Evolutionary conservation across 2,888 invertebrate genomes (phyloP), one percentile per base, ranked within the genome.

Genomic region (Argyresthia albistria): DNA sequence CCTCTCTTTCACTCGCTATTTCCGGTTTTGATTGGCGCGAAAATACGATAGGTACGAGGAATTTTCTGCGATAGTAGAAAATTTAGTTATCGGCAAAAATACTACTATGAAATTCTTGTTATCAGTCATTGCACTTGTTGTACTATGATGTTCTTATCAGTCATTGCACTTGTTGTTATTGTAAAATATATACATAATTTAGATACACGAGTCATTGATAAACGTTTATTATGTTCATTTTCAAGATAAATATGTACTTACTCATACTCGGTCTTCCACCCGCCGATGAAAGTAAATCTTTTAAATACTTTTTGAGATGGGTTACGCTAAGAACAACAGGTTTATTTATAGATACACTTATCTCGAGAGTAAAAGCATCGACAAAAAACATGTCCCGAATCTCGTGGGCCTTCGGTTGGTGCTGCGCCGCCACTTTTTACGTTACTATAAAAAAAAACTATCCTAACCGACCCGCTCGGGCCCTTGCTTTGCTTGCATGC

Each of bases 371-470:
- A 73, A 71, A 74, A 71, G 74, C 63, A 65, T 60, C 59, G 57
- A 76, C 72, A 78, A 78, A 81, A 82, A 76, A 62, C 63, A 62
- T 67, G 70, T 71, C 76, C 77, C 74, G 67, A 79, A 74, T 69
- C 67, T 73, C 72, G 71, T 73, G 73, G 71, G 75, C 74, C 79
- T 77, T 70, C 67, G 63, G 12, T 39, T 39, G 35, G 12, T 39
- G 52, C 37, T 43, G 39, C 35, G 35, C 51, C 39, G 14, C 25
- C 14, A 45, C 12, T 52, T 52, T 52, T 52, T 52, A 46, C 46
- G 25, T 25, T 46, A 43, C 14, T n/a, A 12, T 45, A 8, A 45
- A 49, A 43, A 53, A 48, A 49, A 49, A 37, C 35, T 15, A n/a
- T 49, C 10, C 45, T 10, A 9, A 8, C 49, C 61, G 63, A 59